Evolutionary conservation across 2,113 vertebrate genomes (phyloP), one percentile per base, ranked within the genome.

Genomic region (Ia io): DNA sequence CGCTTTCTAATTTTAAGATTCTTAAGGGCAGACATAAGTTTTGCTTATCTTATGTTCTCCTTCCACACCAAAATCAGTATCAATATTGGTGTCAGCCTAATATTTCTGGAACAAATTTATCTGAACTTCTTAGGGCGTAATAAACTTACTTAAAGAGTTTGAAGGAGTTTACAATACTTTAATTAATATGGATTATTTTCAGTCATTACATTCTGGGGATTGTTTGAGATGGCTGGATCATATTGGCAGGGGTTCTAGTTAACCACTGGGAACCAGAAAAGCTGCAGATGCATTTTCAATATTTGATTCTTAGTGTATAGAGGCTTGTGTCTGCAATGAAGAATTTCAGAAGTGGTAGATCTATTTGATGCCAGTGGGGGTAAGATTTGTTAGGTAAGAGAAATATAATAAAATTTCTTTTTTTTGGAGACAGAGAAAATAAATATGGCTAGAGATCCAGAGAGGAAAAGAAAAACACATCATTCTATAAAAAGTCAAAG

Each of bases 361-460:
- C 17, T 93, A 32, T 80, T 67, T 80, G 44, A 76, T 91, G 40
- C 53, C 9, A 56, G 86, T 83, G 49, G 30, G 84, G 78, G 20
- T 90, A 85, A 93, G 20, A 88, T 87, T 63, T 90, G 92, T 96
- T 86, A 94, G 92, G 35, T 92, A 94, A 96, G 96, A 77, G 82
- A 92, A 96, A 83, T 93, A 92, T 74, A 92, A 95, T 94, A 87
- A 93, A 67, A 84, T 93, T 95, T 96, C 84, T 96, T 90, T 32
- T 44, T 97, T 96, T 92, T 78, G 42, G 80, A 61, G 42, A 91
- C 35, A 90, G 28, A 37, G 86, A 94, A 96, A 96, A 94, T 94
- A 87, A 96, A 84, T 42, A 76, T 49, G 35, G 61, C 5, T 78
- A 94, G 87, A 94, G 53, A 87, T 63, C 35, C 84, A 92, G 14